Evolutionary conservation across 2,888 invertebrate species (phyloP).

Genomic region (Cryptocheilus praepositus): DNA sequence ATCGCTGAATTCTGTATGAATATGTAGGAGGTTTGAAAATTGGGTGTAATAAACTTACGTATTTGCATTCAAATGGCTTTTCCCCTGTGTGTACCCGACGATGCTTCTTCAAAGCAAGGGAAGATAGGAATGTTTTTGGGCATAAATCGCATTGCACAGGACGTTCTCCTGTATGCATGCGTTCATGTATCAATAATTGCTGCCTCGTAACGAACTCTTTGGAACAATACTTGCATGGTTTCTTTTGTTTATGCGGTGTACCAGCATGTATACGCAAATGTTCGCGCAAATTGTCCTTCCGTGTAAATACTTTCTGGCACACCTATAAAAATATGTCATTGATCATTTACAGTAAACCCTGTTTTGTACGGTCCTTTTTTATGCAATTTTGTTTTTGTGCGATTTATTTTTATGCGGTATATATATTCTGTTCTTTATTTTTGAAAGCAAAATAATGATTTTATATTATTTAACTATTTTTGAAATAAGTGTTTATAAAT

Average conservation of each 20-base stretch:
- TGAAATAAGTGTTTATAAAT: no score
- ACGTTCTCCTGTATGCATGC: slow-evolving; percentile 81
- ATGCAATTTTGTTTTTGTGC: no score
- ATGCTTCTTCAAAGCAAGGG: slow-evolving; percentile 87
- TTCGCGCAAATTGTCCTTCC: slow-evolving; percentile 84
- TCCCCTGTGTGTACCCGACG: slow-evolving; percentile 77
- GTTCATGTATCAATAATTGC: slow-evolving; percentile 78
- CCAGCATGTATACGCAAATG: slow-evolving; percentile 84
- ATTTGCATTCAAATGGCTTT: slow-evolving; percentile 77
- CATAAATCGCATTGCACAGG: slow-evolving; percentile 86
- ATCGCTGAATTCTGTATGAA: background rate
- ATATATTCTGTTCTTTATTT: no score
- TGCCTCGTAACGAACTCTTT: slow-evolving; percentile 79
- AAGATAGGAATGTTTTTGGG: slow-evolving; percentile 83
- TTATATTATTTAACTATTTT: no score
- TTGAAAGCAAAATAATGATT: no score
- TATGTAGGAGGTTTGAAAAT: background rate
- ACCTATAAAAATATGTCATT: slow-evolving; percentile 70
- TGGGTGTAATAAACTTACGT: slow-evolving; percentile 62
- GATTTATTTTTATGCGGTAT: no score
- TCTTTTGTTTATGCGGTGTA: slow-evolving; percentile 77
- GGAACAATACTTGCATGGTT: slow-evolving; percentile 80
- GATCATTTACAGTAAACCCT: no score
- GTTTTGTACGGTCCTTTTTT: no score
- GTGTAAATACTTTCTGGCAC: slow-evolving; percentile 77